A percentile compares a stretch with the other conserved stretches of the same genome.
Conservation (phyloP, 2,888 invertebrate genomes). For the Eristalinus aeneus region DNA sequence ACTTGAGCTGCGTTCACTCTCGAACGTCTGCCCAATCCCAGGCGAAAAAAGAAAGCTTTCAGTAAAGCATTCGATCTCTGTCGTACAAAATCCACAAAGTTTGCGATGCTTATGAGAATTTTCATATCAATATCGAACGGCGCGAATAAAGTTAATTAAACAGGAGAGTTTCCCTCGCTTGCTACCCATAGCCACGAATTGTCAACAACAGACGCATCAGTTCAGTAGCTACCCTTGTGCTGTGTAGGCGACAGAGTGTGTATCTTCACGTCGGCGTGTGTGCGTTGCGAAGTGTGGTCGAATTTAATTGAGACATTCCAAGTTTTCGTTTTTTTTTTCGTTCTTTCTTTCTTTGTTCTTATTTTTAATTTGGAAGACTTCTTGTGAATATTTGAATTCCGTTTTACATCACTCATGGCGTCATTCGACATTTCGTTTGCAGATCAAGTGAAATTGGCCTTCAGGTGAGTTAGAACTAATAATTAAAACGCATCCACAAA, state of each 20-base stretch:
- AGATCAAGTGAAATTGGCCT: slow-evolving; percentile 78
- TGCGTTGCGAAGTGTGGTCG: slow-evolving; percentile 7
- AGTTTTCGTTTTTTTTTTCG: neutral
- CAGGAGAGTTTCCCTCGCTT: slow-evolving; percentile 17
- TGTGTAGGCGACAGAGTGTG: slow-evolving; percentile 19
- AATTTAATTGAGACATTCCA: slow-evolving; percentile 23
- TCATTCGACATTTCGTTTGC: slow-evolving; percentile 78
- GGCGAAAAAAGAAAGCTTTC: neutral
- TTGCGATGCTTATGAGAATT: slow-evolving; percentile 20
- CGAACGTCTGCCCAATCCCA: neutral
- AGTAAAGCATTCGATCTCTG: slow-evolving; percentile 27
- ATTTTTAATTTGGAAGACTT: neutral
- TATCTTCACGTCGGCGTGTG: neutral
- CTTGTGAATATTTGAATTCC: neutral
- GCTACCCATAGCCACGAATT: slow-evolving; percentile 31
- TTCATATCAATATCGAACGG: slow-evolving; percentile 38
- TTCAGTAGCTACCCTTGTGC: slow-evolving; percentile 60
- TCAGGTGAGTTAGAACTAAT: slow-evolving; percentile 73
- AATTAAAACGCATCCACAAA: neutral
- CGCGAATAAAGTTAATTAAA: slow-evolving; percentile 50
- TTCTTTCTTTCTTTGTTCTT: neutral
- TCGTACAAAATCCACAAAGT: neutral
- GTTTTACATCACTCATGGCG: slow-evolving; percentile 16
- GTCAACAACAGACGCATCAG: slow-evolving; percentile 38
- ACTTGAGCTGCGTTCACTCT: neutral